A percentile compares a stretch with the other conserved stretches of the same genome.
phyloP scores from a whole-genome alignment of 2,888 invertebrate species.

The Exephanes ischioxanthus region DNA sequence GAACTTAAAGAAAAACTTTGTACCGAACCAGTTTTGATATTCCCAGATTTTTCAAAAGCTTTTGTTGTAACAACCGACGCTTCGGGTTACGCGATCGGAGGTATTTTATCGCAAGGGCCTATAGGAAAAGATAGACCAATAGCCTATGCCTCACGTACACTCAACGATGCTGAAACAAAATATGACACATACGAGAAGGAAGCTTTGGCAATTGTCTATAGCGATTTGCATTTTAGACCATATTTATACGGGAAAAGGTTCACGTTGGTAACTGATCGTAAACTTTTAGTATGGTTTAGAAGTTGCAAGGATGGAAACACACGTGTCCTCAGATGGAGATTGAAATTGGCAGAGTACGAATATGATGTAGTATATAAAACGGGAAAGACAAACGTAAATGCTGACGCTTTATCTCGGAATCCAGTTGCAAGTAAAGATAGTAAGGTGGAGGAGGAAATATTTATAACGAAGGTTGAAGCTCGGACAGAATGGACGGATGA shows the following conservation, averaged over 20 bases:
- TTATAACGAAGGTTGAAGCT: not conserved
- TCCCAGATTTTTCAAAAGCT: too few relatives aligned
- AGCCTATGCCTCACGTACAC: not conserved
- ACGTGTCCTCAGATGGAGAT: constrained; percentile 75
- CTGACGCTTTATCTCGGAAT: constrained; percentile 36
- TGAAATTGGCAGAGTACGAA: constrained; percentile 75
- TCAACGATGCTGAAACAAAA: not conserved
- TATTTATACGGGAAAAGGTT: too few relatives aligned
- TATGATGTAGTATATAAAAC: constrained; percentile 61
- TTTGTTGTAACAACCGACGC: too few relatives aligned
- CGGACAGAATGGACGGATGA: not conserved
- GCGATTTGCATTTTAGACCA: too few relatives aligned
- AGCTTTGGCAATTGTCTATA: constrained; percentile 68
- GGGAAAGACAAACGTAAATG: not conserved
- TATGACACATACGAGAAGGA: constrained; percentile 19
- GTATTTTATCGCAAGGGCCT: not conserved
- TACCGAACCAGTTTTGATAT: too few relatives aligned
- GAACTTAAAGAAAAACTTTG: too few relatives aligned
- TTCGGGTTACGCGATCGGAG: not conserved
- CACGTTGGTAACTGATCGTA: constrained; percentile 76
- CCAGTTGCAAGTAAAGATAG: not conserved
- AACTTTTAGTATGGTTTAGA: too few relatives aligned
- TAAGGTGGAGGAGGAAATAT: constrained; percentile 37
- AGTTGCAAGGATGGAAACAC: constrained; percentile 65
- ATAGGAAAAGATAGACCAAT: not conserved